phyloP scores from a whole-genome alignment of 2,888 invertebrate genomes.

The Cephonodes hylas region DNA sequence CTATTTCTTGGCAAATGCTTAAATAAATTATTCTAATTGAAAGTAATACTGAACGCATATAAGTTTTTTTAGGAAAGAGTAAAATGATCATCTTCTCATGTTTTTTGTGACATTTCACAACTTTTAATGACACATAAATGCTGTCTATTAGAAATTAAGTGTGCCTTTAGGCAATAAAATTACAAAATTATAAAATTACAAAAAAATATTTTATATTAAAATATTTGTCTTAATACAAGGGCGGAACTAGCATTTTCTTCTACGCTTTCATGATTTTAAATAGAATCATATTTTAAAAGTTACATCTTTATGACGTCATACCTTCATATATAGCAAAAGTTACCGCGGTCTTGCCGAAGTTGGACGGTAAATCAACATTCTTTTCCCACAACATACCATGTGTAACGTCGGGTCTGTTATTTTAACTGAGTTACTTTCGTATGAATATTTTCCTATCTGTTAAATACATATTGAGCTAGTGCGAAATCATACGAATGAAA shows the following conservation, averaged over 20 bases:
- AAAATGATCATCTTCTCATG: too few species aligned
- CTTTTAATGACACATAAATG: too few species aligned
- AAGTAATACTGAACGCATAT: too few species aligned
- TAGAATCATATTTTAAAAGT: conserved; percentile 17
- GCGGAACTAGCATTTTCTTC: too few species aligned
- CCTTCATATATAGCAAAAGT: conserved; percentile 31
- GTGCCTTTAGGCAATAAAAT: too few species aligned
- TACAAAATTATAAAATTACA: neutral
- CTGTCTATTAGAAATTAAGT: too few species aligned
- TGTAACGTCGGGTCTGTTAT: conserved; percentile 27
- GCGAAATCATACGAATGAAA: neutral
- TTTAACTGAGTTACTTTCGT: conserved; percentile 15
- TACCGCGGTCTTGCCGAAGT: conserved; percentile 31
- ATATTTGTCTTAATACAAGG: neutral
- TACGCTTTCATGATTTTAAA: too few species aligned
- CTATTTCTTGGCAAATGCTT: too few species aligned
- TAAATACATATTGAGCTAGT: neutral
- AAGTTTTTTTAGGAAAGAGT: too few species aligned
- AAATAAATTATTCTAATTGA: too few species aligned
- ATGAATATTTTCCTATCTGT: neutral
- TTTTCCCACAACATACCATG: conserved; percentile 26
- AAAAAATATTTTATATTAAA: neutral
- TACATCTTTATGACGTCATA: conserved; percentile 27
- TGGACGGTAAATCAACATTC: conserved; percentile 37
- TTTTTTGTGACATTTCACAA: too few species aligned